Conservation (phyloP, 2,113 vertebrate genomes). For the Python bivittatus region DNA sequence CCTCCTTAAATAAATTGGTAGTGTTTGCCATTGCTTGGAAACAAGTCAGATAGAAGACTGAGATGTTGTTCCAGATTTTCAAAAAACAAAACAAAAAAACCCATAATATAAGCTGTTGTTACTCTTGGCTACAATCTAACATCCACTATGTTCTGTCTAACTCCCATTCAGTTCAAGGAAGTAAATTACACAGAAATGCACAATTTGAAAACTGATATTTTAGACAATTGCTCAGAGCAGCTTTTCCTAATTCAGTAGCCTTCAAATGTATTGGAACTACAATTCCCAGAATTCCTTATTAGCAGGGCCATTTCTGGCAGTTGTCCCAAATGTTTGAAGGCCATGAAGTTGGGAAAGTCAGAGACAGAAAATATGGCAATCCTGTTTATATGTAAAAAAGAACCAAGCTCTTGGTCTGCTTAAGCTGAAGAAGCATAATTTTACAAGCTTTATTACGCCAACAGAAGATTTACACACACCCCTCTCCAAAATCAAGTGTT, state of each 20-base stretch:
- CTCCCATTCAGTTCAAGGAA: not conserved
- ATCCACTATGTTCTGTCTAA: not conserved
- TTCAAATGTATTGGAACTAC: no score
- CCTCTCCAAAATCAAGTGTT: not conserved
- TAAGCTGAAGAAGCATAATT: not conserved
- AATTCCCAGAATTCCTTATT: no score
- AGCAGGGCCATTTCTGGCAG: no score
- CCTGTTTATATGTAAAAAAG: not conserved
- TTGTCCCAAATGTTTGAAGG: not conserved
- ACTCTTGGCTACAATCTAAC: not conserved
- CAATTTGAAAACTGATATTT: not conserved
- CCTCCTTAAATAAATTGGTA: constrained; percentile 26
- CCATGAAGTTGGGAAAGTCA: not conserved
- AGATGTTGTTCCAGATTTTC: not conserved
- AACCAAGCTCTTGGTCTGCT: no score
- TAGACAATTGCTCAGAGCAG: not conserved
- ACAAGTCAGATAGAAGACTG: not conserved
- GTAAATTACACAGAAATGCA: not conserved
- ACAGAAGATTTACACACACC: not conserved
- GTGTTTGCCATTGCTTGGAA: constrained; percentile 32
- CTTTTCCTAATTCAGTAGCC: no score
- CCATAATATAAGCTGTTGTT: not conserved
- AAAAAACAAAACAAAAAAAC: no score
- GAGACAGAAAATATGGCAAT: no score
- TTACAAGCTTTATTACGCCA: not conserved